These are phyloP conservation scores for Platygyra sinensis DNA, from an alignment of 64 coral and sea anemone species.

Conservation along the genomic window DNA sequence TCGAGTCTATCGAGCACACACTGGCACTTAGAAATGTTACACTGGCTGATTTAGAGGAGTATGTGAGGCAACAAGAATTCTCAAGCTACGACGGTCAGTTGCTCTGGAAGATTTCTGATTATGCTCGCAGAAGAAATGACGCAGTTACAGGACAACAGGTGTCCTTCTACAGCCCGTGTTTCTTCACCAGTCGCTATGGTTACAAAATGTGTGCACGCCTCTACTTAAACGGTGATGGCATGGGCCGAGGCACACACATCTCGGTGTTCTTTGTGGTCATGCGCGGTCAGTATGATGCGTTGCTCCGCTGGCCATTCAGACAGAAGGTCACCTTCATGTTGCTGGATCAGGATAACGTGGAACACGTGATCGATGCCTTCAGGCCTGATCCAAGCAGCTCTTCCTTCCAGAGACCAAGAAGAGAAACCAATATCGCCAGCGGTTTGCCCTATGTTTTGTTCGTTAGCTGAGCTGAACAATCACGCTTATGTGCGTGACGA, in stretches of 20 bases:
- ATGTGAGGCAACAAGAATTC: not conserved
- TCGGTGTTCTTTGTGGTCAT: conserved; percentile 48
- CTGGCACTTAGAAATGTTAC: conserved; percentile 41
- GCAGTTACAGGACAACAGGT: conserved; percentile 25
- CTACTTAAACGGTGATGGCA: conserved; percentile 47
- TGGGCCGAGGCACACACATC: conserved; percentile 42
- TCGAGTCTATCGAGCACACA: conserved; percentile 26
- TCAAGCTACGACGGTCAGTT: conserved; percentile 29
- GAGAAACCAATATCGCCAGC: conserved; percentile 31
- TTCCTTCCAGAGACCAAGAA: conserved; percentile 46
- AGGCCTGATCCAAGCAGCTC: conserved; percentile 51
- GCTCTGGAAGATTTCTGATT: conserved; percentile 46
- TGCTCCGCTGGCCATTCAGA: conserved; percentile 58
- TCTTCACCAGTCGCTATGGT: conserved; percentile 49
- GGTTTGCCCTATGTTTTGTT: conserved; percentile 56
- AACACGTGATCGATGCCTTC: conserved; percentile 60
- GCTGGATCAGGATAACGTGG: conserved; percentile 50
- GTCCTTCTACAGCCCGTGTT: conserved; percentile 52
- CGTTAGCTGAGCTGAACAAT: conserved; percentile 25
- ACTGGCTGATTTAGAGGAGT: conserved; percentile 48
- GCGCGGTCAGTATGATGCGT: conserved; percentile 44
- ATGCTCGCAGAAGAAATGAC: conserved; percentile 32
- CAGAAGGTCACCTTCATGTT: conserved; percentile 62
- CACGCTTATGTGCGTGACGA: conserved; percentile 58
- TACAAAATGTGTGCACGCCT: conserved; percentile 63